These are phyloP conservation scores for Plecotus auritus DNA, from an alignment of 2,113 vertebrate species.

Conservation along the genomic window DNA sequence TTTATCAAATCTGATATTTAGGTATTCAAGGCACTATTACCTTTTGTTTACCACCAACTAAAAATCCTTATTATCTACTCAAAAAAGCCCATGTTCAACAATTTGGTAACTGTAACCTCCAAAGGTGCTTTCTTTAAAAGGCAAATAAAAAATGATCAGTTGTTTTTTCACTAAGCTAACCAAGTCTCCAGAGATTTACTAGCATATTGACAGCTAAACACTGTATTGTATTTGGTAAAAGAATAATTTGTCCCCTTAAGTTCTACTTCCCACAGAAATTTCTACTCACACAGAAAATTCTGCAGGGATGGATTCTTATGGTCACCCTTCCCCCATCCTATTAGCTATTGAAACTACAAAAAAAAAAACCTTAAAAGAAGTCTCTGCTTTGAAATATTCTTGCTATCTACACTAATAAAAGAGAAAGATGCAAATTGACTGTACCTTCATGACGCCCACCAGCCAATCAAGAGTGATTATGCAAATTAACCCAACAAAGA, in stretches of 20 bases:
- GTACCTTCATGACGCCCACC: too few relatives aligned
- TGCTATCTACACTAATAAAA: neutral
- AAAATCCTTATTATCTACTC: constrained; percentile 20
- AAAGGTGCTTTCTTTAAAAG: neutral
- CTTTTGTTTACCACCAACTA: constrained; percentile 6
- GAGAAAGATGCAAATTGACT: too few relatives aligned
- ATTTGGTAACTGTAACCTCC: neutral
- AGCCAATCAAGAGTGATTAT: too few relatives aligned
- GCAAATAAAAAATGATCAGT: constrained; percentile 27
- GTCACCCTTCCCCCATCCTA: neutral
- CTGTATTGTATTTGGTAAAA: neutral
- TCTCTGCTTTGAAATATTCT: constrained; percentile 8
- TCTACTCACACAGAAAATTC: too few relatives aligned
- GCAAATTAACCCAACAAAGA: too few relatives aligned
- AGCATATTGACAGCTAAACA: neutral
- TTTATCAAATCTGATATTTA: neutral
- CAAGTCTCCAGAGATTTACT: constrained; percentile 24
- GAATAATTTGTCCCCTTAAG: neutral
- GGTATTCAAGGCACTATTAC: neutral
- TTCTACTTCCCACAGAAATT: neutral
- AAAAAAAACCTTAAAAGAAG: neutral
- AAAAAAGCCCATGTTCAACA: neutral
- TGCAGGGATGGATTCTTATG: neutral
- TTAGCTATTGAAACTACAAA: neutral
- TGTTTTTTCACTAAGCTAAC: neutral